Base-by-base conservation (phyloP, 2,113 vertebrate species). In the Oryzias curvinotus region DNA sequence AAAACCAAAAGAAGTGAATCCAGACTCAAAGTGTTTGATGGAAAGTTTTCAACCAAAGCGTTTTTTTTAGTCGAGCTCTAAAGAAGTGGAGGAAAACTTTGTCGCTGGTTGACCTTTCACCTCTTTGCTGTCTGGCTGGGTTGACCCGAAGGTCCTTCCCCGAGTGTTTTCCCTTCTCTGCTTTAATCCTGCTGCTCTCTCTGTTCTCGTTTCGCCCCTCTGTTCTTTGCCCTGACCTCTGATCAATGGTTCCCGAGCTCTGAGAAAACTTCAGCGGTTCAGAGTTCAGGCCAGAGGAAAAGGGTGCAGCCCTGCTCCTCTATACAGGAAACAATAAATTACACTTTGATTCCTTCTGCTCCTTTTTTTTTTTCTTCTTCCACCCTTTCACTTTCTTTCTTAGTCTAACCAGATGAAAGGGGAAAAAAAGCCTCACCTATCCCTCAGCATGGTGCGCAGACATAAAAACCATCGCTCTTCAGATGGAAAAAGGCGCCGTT, bases 291-390 rank as follows among this genome's bases (percentile, higher is more conserved):
- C 81, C 71, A 67, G 65, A 72, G 77, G 85, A 28, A 87, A 84
- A 87, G 84, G 86, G 83, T 62, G 87, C 77, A 86, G 87, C 84
- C 73, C 66, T 65, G 71, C 72, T 80, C 79, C 36, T 82, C 88
- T 91, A 86, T 72, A 90, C 91, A 91, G 89, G 90, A 93, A 91
- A 90, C 90, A 85, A 90, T 92, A 91, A 92, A 92, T 93, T 91
- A 89, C 84, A 85, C 85, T 78, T 81, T 70, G 75, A 81, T 82
- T 77, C 77, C 52, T 57, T 73, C 72, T 77, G 57, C 68, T 69
- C 42, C 47, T 14, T 45, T 57, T 77, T 14, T 45, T 57, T 77
- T 69, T 62, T 45, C 62, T 74, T 71, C 68, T 62, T 45, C 36
- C 36, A 10, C 74, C 63, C 75, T 72, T 70, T 81, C 58, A 52